These are phyloP conservation scores for Pseudomyrmex flavicornis DNA, from an alignment of 1,140 invertebrate species.

Conservation along the genomic window DNA sequence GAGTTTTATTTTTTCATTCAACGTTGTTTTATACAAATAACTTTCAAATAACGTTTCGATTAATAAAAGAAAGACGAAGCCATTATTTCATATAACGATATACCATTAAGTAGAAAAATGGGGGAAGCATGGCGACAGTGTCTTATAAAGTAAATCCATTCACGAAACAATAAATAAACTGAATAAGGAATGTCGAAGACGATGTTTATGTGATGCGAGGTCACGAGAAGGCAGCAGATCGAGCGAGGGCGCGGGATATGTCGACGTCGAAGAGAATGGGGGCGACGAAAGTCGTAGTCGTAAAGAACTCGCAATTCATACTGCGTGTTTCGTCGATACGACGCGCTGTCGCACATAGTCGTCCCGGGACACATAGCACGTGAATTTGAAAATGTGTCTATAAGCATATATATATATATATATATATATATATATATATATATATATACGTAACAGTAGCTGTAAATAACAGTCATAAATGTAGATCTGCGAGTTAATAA, in stretches of 20 bases:
- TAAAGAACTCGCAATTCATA: slow-evolving; percentile 64
- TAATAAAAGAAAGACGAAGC: too few species aligned
- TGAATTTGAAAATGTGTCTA: slow-evolving; percentile 57
- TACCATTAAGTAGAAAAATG: background rate
- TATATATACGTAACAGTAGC: slow-evolving; percentile 5
- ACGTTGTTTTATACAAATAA: background rate
- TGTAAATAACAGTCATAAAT: slow-evolving; percentile 51
- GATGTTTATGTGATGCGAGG: slow-evolving; percentile 13
- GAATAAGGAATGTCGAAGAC: slow-evolving; percentile 35
- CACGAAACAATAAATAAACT: slow-evolving; percentile 39
- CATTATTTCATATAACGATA: too few species aligned
- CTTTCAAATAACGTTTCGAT: background rate
- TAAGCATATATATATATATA: slow-evolving; percentile 36
- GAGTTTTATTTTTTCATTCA: background rate
- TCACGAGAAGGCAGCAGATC: slow-evolving; percentile 21
- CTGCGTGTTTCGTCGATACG: slow-evolving; percentile 40
- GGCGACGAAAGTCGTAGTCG: slow-evolving; percentile 60
- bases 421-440: slow-evolving; percentile 9
- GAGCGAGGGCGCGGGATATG: slow-evolving; percentile 31
- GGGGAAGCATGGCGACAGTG: too few species aligned
- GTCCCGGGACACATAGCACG: slow-evolving; percentile 21
- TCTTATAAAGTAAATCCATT: slow-evolving; percentile 36
- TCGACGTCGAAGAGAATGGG: slow-evolving; percentile 52
- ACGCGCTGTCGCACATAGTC: slow-evolving; percentile 24
- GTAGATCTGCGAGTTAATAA: slow-evolving; percentile 49